A percentile compares a stretch with the other conserved stretches of the same genome.
Evolutionary conservation across 2,888 invertebrate species (phyloP).

Genomic region (Aplocera efformata): DNA sequence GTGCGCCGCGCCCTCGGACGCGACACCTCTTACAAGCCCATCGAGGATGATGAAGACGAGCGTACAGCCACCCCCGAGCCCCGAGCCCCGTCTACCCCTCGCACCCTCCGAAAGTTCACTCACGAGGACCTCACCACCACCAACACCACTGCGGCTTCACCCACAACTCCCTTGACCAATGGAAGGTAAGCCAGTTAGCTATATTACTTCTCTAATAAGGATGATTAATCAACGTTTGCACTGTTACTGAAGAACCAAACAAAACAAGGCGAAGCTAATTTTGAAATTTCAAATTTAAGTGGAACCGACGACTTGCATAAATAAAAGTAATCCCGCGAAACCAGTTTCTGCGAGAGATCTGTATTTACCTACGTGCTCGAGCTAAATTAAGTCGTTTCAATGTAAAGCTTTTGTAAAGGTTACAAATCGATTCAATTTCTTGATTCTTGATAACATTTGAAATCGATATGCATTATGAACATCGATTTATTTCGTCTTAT

Average conservation of each 20-base stretch:
- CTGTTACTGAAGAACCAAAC: too few relatives aligned
- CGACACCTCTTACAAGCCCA: constrained; percentile 58
- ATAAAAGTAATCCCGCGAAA: constrained; percentile 38
- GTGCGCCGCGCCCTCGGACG: constrained; percentile 86
- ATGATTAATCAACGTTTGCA: too few relatives aligned
- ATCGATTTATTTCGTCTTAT: neutral
- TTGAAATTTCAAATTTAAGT: constrained; percentile 25
- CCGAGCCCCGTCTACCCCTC: constrained; percentile 54
- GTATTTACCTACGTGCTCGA: constrained; percentile 21
- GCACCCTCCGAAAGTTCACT: constrained; percentile 59
- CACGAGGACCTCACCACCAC: constrained; percentile 67
- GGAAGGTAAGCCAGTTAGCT: constrained; percentile 53
- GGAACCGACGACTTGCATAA: constrained; percentile 29
- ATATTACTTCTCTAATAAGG: neutral
- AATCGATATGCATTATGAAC: neutral
- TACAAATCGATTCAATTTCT: constrained; percentile 16
- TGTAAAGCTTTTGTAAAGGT: constrained; percentile 18
- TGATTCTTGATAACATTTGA: neutral
- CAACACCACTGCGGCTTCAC: constrained; percentile 41
- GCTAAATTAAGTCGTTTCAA: constrained; percentile 35
- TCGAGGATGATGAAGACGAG: constrained; percentile 67
- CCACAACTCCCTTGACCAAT: constrained; percentile 53
- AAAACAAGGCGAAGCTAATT: neutral
- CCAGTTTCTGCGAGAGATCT: constrained; percentile 36
- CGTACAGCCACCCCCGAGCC: constrained; percentile 61